phyloP scores from a whole-genome alignment of 2,888 invertebrate genomes.

The Tolmerus cingulatus region DNA sequence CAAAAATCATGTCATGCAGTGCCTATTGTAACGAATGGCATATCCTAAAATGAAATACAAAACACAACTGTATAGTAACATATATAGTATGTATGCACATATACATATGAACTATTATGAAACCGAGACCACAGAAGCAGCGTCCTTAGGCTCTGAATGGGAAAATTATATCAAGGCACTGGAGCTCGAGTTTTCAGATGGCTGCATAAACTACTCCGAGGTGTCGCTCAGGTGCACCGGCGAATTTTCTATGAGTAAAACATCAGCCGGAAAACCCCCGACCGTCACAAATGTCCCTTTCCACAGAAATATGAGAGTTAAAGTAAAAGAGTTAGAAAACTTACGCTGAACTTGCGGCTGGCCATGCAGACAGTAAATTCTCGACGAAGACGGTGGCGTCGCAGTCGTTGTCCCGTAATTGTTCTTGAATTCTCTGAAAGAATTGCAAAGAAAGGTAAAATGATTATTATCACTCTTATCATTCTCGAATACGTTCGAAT shows the following conservation, averaged over 20 bases:
- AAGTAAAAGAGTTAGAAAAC: constrained; percentile 12
- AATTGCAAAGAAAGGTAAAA: constrained; percentile 9
- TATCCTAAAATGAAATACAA: too few relatives aligned
- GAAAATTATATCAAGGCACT: background rate
- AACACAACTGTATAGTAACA: too few relatives aligned
- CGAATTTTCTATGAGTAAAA: background rate
- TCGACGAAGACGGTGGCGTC: background rate
- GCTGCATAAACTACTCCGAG: background rate
- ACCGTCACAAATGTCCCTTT: constrained; percentile 6
- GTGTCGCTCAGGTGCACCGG: background rate
- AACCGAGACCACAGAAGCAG: background rate
- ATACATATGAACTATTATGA: background rate
- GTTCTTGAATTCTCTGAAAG: constrained; percentile 47
- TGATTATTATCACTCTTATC: constrained; percentile 37
- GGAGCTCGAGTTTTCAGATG: background rate
- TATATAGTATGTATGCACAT: too few relatives aligned
- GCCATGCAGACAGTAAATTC: constrained; percentile 47
- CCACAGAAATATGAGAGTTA: background rate
- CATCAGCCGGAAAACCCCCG: background rate
- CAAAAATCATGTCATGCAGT: too few relatives aligned
- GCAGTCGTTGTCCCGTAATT: constrained; percentile 47
- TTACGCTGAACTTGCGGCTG: constrained; percentile 45
- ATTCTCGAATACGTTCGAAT: constrained; percentile 35
- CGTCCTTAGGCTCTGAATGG: background rate
- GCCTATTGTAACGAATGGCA: too few relatives aligned